Evolutionary conservation across 2,113 vertebrate species (phyloP).

Genomic region (Rhipidura dahli): DNA sequence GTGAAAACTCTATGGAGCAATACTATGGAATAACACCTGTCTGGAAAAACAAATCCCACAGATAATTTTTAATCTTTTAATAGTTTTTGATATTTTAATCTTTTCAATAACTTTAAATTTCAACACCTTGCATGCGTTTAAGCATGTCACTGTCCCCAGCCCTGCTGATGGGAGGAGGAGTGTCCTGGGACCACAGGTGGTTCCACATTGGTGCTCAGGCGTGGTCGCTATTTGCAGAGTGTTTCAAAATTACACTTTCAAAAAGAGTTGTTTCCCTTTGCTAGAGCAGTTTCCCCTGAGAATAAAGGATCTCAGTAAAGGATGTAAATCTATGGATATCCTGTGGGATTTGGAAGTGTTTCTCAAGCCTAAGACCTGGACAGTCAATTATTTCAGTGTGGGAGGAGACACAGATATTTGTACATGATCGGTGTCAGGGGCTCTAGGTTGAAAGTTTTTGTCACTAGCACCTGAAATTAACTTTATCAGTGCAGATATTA

Average conservation of each 20-base stretch:
- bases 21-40: neutral
- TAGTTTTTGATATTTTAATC: neutral
- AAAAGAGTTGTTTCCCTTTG: neutral
- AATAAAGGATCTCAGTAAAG: neutral
- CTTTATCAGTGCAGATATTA: neutral
- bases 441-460: neutral
- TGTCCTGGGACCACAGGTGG: neutral
- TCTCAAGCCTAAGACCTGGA: neutral
- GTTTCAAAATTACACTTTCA: neutral
- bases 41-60: neutral
- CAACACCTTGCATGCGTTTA: fast-evolving
- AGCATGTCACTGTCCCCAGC: neutral
- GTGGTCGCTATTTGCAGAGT: fast-evolving
- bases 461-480: neutral
- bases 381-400: neutral
- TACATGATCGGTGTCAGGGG: fast-evolving
- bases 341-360: neutral
- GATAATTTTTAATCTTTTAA: neutral
- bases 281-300: neutral
- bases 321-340: neutral
- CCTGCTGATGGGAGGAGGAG: fast-evolving
- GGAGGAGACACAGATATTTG: neutral
- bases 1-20: neutral
- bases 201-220: neutral
- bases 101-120: neutral